phyloP scores from a whole-genome alignment of 64 coral and sea anemone species.

The Actinia tenebrosa region DNA sequence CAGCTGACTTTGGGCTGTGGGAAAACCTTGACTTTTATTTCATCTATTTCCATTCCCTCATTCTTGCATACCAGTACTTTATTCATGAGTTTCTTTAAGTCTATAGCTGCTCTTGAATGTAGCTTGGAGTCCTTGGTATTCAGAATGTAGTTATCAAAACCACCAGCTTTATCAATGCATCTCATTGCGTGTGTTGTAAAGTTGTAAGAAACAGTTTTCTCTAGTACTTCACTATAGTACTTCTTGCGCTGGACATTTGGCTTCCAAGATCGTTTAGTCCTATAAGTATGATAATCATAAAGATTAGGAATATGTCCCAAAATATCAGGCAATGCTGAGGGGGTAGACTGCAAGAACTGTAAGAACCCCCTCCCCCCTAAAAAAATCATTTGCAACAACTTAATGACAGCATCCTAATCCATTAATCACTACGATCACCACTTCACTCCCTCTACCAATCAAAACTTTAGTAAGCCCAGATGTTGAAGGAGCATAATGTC shows the following conservation, averaged over 20 bases:
- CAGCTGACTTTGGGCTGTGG: conserved; percentile 62
- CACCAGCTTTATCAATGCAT: conserved; percentile 93
- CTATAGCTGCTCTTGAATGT: conserved; percentile 76
- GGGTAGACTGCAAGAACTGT: too few species aligned
- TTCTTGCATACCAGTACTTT: conserved; percentile 75
- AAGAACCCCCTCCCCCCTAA: too few species aligned
- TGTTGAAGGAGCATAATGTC: too few species aligned
- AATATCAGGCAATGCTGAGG: too few species aligned
- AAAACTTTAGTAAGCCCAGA: too few species aligned
- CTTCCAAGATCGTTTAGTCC: conserved; percentile 91
- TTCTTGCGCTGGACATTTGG: conserved; percentile 87
- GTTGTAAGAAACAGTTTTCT: conserved; percentile 67
- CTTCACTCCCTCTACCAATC: too few species aligned
- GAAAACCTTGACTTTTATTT: conserved; percentile 68
- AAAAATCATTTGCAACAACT: too few species aligned
- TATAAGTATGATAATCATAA: not conserved
- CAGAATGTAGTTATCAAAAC: conserved; percentile 97
- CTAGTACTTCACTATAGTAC: conserved; percentile 94
- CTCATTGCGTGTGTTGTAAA: conserved; percentile 91
- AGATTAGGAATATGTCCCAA: too few species aligned
- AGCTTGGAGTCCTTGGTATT: conserved; percentile 71
- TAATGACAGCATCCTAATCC: too few species aligned
- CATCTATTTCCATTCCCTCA: conserved; percentile 61
- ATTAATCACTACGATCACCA: too few species aligned
- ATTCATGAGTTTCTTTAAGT: conserved; percentile 79